Percentiles rank a stretch among this genome's conserved stretches.
These are phyloP conservation scores for Calephelis perditalis DNA, from an alignment of 2,888 invertebrate species.

Conservation along the genomic window DNA sequence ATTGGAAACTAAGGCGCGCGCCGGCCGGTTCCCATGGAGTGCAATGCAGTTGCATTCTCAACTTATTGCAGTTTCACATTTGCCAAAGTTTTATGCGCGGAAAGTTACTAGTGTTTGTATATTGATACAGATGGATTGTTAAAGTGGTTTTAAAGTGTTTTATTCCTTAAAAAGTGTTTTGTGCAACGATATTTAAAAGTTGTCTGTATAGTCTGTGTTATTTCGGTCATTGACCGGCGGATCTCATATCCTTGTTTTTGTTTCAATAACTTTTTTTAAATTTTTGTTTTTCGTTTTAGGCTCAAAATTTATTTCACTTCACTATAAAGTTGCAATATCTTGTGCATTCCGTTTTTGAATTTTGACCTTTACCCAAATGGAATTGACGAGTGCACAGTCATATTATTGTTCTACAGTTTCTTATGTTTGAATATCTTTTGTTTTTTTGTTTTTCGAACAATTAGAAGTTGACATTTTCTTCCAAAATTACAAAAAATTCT, in stretches of 20 bases:
- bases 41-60: slow-evolving; percentile 78
- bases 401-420: slow-evolving; percentile 74
- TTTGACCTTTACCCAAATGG: slow-evolving; percentile 70
- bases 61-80: slow-evolving; percentile 78
- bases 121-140: slow-evolving; percentile 49
- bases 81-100: slow-evolving; percentile 69
- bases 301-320: slow-evolving; percentile 59
- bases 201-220: slow-evolving; percentile 71
- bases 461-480: slow-evolving; percentile 74
- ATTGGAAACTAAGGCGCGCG: slow-evolving; percentile 70
- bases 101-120: slow-evolving; percentile 68
- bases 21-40: slow-evolving; percentile 78
- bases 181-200: slow-evolving; percentile 61
- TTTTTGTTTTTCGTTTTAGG: slow-evolving; percentile 65
- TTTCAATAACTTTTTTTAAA: slow-evolving; percentile 52
- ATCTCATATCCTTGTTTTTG: slow-evolving; percentile 63
- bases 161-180: slow-evolving; percentile 56
- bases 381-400: slow-evolving; percentile 73
- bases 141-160: slow-evolving; percentile 64
- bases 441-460: slow-evolving; percentile 79
- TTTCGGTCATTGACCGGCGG: slow-evolving; percentile 78
- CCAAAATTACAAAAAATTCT: slow-evolving; percentile 77
- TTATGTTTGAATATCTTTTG: slow-evolving; percentile 77
- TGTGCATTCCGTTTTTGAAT: slow-evolving; percentile 73
- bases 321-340: slow-evolving; percentile 67